These are phyloP conservation scores for Catharus bicknelli DNA, from an alignment of 2,113 vertebrate species.

Conservation along the genomic window DNA sequence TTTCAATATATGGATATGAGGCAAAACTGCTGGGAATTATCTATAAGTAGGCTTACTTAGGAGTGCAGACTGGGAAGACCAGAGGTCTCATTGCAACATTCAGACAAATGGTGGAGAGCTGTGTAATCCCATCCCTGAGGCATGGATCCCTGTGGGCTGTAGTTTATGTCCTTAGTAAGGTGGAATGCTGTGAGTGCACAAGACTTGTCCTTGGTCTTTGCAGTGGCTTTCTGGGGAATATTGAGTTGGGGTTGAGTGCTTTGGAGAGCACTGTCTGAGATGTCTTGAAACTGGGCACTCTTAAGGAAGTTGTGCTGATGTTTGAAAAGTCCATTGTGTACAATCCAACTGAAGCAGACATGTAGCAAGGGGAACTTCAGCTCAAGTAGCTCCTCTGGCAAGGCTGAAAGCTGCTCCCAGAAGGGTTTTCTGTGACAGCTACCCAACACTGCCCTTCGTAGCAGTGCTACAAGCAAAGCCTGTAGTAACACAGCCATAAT, in stretches of 20 bases:
- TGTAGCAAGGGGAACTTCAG: background rate
- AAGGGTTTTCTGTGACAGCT: background rate
- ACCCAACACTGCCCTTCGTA: background rate
- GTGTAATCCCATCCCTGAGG: background rate
- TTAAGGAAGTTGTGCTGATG: background rate
- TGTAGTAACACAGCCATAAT: background rate
- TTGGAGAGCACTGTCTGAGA: background rate
- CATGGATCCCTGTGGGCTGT: background rate
- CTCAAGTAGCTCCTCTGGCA: background rate
- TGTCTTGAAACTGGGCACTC: background rate
- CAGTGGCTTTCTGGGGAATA: background rate
- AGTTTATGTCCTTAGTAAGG: background rate
- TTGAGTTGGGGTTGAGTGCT: background rate
- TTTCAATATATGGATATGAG: background rate
- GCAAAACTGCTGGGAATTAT: background rate
- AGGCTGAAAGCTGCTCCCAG: background rate
- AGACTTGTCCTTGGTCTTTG: background rate
- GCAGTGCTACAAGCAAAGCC: background rate
- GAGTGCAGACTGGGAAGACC: background rate
- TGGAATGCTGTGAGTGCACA: background rate
- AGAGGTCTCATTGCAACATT: background rate
- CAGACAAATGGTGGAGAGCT: background rate
- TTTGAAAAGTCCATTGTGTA: background rate
- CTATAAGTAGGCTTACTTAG: background rate
- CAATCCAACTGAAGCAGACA: rapidly evolving